These are phyloP conservation scores for Chironomus striatipennis DNA, from an alignment of 1,140 invertebrate genomes.

Conservation along the genomic window DNA sequence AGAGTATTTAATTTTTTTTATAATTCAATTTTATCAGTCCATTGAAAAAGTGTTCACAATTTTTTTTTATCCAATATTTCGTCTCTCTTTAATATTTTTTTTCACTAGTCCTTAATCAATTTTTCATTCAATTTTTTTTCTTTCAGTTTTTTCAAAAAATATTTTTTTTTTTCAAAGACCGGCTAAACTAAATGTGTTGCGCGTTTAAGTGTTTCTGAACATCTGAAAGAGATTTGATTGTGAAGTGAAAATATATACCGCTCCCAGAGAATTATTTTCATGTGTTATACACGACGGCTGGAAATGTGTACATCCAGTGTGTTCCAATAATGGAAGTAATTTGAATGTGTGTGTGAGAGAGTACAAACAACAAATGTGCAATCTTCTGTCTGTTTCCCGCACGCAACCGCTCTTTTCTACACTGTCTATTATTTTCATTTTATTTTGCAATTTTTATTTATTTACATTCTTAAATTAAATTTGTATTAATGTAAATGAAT, in stretches of 20 bases:
- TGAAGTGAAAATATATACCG: background rate
- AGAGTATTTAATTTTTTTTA: background rate
- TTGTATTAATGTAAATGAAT: no score
- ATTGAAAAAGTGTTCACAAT: background rate
- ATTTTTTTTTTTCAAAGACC: no score
- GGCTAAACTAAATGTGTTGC: background rate
- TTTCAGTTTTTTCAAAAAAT: background rate
- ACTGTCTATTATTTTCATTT: no score
- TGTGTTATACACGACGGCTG: no score
- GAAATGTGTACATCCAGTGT: no score
- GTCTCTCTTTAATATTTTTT: conserved; percentile 4
- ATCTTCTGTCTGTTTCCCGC: background rate
- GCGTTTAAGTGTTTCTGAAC: background rate
- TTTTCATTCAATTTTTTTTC: background rate
- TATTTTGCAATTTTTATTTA: no score
- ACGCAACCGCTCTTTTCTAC: background rate
- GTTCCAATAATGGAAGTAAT: background rate
- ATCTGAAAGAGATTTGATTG: background rate
- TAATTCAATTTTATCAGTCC: background rate
- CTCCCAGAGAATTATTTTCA: background rate
- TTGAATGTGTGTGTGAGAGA: no score
- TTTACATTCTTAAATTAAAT: no score
- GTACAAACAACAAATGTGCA: background rate
- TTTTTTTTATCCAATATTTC: background rate
- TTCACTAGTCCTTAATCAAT: background rate